Conservation (phyloP, 1,140 invertebrate species). For the Anastrepha obliqua region DNA sequence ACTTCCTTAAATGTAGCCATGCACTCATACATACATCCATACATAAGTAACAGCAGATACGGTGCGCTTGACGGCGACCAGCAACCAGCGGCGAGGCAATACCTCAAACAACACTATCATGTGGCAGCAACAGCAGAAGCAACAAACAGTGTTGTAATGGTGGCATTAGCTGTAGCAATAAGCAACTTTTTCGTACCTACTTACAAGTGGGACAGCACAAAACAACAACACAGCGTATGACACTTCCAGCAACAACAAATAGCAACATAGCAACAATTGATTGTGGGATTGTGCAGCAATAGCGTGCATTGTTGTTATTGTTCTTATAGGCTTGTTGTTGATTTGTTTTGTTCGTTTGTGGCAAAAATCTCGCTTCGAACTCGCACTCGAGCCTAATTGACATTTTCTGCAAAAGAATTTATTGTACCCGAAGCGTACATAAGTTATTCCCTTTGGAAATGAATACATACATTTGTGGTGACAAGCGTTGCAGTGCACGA, state of each 20-base stretch:
- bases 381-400: constrained; percentile 56
- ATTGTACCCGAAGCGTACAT: constrained; percentile 74
- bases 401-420: constrained; percentile 70
- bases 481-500: constrained; percentile 23
- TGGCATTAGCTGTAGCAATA: constrained; percentile 36
- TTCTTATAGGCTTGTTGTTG: constrained; percentile 3
- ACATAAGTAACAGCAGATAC: neutral
- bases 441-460: constrained; percentile 75
- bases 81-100: neutral
- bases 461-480: constrained; percentile 56
- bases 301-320: neutral
- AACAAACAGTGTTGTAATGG: constrained; percentile 16
- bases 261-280: constrained; percentile 20
- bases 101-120: constrained; percentile 26
- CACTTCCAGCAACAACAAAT: constrained; percentile 26
- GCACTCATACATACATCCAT: no score
- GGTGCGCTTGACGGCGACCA: neutral
- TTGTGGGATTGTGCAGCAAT: neutral
- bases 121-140: constrained; percentile 25
- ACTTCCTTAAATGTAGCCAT: neutral
- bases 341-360: constrained; percentile 34
- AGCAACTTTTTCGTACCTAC: constrained; percentile 34
- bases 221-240: constrained; percentile 19
- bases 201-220: constrained; percentile 19
- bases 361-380: constrained; percentile 51